phyloP scores from a whole-genome alignment of 1,140 invertebrate species.

The Euura saliciscinereae region DNA sequence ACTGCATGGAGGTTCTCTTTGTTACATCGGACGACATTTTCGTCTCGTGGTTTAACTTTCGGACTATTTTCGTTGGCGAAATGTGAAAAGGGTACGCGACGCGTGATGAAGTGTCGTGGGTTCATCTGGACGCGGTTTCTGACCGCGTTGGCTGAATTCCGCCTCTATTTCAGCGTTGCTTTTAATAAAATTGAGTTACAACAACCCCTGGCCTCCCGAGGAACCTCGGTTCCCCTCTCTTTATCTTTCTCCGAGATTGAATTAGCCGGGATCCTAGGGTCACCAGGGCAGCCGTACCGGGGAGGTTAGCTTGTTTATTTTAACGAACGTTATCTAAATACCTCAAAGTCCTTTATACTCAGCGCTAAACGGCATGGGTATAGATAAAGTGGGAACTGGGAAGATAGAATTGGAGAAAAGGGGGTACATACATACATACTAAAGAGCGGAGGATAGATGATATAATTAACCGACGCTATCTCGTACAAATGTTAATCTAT shows the following conservation, averaged over 20 bases:
- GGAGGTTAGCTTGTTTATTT: constrained; percentile 4
- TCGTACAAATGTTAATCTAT: background rate
- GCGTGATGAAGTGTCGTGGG: no score
- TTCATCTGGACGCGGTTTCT: background rate
- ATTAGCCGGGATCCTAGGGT: background rate
- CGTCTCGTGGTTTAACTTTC: no score
- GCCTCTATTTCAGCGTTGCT: background rate
- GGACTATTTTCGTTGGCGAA: no score
- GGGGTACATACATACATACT: background rate
- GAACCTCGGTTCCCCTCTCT: background rate
- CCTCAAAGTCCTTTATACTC: constrained; percentile 1
- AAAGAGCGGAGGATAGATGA: background rate
- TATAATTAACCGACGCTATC: background rate
- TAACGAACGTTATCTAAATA: constrained; percentile 5
- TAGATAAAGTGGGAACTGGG: background rate
- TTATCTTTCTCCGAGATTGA: background rate
- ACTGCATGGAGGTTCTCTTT: no score
- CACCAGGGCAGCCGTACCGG: background rate
- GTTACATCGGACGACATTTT: no score
- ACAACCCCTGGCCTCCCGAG: background rate
- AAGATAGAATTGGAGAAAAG: background rate
- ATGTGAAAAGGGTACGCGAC: no score
- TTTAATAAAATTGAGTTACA: background rate
- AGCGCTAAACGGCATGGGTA: no score
- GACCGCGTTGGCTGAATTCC: background rate